Conservation (phyloP, 2,797 vertebrate species). For the Sebastolobus altivelis region DNA sequence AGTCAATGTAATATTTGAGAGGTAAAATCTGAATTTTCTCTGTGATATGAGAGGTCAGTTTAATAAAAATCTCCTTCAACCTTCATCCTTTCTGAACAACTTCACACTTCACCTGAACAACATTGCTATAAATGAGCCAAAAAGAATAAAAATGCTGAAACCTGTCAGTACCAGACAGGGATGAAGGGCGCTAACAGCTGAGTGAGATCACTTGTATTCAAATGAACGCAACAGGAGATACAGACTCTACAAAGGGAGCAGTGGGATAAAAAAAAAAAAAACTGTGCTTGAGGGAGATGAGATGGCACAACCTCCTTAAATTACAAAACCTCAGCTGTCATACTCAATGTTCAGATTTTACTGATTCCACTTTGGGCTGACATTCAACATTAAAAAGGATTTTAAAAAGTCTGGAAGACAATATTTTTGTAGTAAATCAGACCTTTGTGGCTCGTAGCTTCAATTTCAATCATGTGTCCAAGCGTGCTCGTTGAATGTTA, state of each 20-base stretch:
- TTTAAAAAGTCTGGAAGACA: constrained; percentile 14
- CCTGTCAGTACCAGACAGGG: not conserved
- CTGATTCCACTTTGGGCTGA: constrained; percentile 22
- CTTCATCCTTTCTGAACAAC: not conserved
- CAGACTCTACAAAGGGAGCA: constrained; percentile 18
- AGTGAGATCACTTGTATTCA: constrained; percentile 42
- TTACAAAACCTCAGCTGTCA: constrained; percentile 48
- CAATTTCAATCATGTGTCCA: constrained; percentile 5
- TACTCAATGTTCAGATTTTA: constrained; percentile 19
- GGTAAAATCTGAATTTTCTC: not conserved
- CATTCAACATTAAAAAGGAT: constrained; percentile 9
- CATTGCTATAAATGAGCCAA: not conserved
- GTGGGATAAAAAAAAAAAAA: not conserved
- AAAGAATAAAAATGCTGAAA: not conserved
- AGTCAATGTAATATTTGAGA: not conserved
- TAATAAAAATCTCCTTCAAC: too few species aligned
- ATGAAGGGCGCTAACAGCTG: constrained; percentile 4
- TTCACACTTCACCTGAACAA: not conserved
- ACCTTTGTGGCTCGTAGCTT: constrained; percentile 4
- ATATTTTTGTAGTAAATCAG: constrained; percentile 15
- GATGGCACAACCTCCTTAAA: constrained; percentile 33
- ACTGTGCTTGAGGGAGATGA: constrained; percentile 26
- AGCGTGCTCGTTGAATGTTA: not conserved
- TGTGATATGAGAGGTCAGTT: not conserved
- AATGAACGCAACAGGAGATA: constrained; percentile 36